These are phyloP conservation scores for Felis chaus DNA, from an alignment of 2,113 vertebrate species.

Conservation along the genomic window DNA sequence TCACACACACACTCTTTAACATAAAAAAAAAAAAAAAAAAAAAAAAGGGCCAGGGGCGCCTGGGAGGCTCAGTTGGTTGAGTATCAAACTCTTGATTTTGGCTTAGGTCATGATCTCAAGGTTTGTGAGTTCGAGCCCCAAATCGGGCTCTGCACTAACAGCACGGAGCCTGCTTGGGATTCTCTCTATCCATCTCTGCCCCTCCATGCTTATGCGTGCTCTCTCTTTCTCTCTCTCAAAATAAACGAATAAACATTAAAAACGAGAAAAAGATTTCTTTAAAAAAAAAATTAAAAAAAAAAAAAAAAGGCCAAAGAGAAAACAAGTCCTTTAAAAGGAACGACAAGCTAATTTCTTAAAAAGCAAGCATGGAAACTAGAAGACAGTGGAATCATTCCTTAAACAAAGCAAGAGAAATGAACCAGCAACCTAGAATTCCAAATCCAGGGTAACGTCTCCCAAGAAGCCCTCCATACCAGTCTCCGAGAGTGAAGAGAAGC, in stretches of 20 bases:
- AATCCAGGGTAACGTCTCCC: not conserved
- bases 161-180: no score
- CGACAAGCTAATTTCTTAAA: not conserved
- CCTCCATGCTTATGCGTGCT: no score
- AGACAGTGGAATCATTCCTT: no score
- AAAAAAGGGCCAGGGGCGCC: not conserved
- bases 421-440: not conserved
- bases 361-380: not conserved
- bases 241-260: no score
- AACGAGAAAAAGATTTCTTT: not conserved
- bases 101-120: no score
- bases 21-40: not conserved
- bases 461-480: not conserved
- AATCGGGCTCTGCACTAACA: no score
- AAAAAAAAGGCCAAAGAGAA: not conserved
- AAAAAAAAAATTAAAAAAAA: not conserved
- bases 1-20: not conserved
- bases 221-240: no score
- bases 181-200: no score
- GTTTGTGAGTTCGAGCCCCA: no score
- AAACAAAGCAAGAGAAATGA: not conserved
- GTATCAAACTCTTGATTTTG: no score
- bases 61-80: no score
- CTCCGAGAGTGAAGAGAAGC: not conserved
- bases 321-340: not conserved